Conservation (phyloP, 2,888 invertebrate species). For the Cosmia trapezina region DNA sequence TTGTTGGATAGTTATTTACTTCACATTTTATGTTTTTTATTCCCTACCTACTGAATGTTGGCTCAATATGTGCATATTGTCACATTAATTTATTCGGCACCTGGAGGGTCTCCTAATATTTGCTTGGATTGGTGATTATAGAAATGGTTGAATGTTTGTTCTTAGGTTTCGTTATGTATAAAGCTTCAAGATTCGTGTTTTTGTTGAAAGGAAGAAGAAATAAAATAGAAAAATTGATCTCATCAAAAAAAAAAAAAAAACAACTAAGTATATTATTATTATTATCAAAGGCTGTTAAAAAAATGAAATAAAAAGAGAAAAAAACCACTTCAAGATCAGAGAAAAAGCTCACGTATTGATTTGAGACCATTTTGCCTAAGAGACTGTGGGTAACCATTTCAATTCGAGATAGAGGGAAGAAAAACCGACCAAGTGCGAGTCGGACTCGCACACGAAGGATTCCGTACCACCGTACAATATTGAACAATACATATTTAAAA, state of each 20-base stretch:
- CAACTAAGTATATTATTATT: too few relatives aligned
- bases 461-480: too few relatives aligned
- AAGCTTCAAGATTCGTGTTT: too few relatives aligned
- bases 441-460: too few relatives aligned
- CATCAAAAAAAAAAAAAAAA: too few relatives aligned
- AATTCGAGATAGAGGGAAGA: accelerated
- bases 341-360: too few relatives aligned
- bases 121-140: conserved; percentile 68
- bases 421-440: neutral
- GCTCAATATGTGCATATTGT: conserved; percentile 72
- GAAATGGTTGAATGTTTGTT: conserved; percentile 1
- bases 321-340: neutral
- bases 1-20: conserved; percentile 13
- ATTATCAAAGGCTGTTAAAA: neutral
- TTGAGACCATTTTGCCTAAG: neutral
- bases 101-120: conserved; percentile 59
- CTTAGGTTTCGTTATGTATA: too few relatives aligned
- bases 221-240: too few relatives aligned
- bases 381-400: neutral
- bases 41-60: conserved; percentile 4
- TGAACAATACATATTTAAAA: too few relatives aligned
- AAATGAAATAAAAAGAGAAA: neutral
- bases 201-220: too few relatives aligned
- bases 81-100: conserved; percentile 69
- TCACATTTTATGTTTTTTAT: conserved; percentile 7